Conservation (phyloP, 2,113 vertebrate species). For the Neodontobutis hainanensis region DNA sequence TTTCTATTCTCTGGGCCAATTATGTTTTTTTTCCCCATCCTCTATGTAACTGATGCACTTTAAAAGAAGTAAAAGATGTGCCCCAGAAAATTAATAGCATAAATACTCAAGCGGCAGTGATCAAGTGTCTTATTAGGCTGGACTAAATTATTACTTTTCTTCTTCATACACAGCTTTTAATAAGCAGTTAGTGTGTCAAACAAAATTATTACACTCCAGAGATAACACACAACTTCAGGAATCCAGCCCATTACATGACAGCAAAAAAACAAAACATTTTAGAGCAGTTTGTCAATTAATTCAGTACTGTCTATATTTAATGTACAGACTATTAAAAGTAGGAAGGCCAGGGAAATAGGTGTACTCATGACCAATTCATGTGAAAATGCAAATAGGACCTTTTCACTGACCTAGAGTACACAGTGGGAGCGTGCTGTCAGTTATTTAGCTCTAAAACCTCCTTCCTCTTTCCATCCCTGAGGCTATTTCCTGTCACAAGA, state of each 20-base stretch:
- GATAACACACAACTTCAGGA: constrained; percentile 5
- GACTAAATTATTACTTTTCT: constrained; percentile 66
- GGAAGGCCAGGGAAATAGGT: not conserved
- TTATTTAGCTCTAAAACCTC: constrained; percentile 18
- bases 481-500: constrained; percentile 41
- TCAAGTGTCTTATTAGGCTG: constrained; percentile 73
- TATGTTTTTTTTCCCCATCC: constrained; percentile 58
- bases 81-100: constrained; percentile 69
- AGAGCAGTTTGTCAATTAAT: not conserved
- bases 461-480: constrained; percentile 25
- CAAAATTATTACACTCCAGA: constrained; percentile 10
- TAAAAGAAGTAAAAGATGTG: constrained; percentile 55
- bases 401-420: constrained; percentile 21
- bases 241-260: not conserved
- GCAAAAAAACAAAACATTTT: not conserved
- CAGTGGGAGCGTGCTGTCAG: constrained; percentile 32
- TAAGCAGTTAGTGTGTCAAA: constrained; percentile 54
- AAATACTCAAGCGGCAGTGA: constrained; percentile 69
- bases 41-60: constrained; percentile 60
- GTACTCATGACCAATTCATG: not conserved
- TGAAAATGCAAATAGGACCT: constrained; percentile 24
- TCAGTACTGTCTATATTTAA: not conserved
- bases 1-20: constrained; percentile 74
- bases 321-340: not conserved
- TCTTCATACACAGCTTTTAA: constrained; percentile 67